These are phyloP conservation scores for Triops longicaudatus DNA, from an alignment of 1,140 invertebrate species.

Conservation along the genomic window DNA sequence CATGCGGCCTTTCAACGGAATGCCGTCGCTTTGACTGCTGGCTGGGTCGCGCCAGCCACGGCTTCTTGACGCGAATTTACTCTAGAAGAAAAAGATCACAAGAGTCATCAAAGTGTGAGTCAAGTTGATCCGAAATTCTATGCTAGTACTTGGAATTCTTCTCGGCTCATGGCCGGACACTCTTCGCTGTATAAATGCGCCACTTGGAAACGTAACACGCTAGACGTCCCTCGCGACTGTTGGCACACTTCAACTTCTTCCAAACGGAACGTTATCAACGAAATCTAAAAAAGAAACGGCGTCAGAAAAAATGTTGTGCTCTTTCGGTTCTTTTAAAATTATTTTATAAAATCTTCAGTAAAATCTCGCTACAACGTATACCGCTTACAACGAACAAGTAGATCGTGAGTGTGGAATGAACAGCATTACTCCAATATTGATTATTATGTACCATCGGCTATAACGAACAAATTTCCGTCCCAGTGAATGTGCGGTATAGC, in stretches of 20 bases:
- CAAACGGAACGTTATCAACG: conserved; percentile 68
- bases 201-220: conserved; percentile 63
- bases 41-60: conserved; percentile 31
- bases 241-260: conserved; percentile 72
- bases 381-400: no score
- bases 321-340: no score
- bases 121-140: no score
- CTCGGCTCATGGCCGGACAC: conserved; percentile 78
- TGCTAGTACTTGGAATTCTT: conserved; percentile 90
- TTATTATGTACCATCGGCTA: no score
- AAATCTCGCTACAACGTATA: no score
- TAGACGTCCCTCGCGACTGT: conserved; percentile 63
- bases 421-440: no score
- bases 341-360: no score
- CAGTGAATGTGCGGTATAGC: no score
- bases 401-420: no score
- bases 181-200: conserved; percentile 67
- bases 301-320: background rate
- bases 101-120: no score
- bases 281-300: conserved; percentile 53
- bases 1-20: conserved; percentile 20
- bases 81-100: conserved; percentile 27
- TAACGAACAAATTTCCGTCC: no score
- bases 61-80: conserved; percentile 32
- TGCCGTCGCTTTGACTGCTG: background rate